Conservation (phyloP, 2,888 invertebrate genomes). For the Eupsilia transversa region DNA sequence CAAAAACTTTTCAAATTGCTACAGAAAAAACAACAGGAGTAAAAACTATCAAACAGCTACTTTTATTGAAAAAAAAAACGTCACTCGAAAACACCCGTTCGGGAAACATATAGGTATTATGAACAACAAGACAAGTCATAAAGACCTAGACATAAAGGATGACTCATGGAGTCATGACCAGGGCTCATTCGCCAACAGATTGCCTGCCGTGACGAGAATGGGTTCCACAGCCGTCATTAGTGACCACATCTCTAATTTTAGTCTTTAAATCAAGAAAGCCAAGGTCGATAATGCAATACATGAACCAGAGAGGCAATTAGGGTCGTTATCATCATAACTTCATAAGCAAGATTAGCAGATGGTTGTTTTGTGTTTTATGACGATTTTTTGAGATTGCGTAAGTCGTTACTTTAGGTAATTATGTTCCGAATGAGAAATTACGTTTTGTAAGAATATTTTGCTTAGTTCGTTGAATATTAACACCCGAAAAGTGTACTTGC, state of each 20-base stretch:
- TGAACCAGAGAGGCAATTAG: slow-evolving; percentile 59
- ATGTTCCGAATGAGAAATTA: slow-evolving; percentile 43
- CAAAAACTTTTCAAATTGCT: not conserved
- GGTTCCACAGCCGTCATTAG: slow-evolving; percentile 67
- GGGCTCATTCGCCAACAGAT: slow-evolving; percentile 51
- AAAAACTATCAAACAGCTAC: not conserved
- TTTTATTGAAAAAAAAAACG: not conserved
- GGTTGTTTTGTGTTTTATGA: slow-evolving; percentile 50
- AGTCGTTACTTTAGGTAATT: slow-evolving; percentile 36
- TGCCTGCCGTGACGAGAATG: slow-evolving; percentile 67
- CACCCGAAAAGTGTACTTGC: slow-evolving; percentile 8
- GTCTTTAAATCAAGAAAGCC: slow-evolving; percentile 33
- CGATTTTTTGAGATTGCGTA: slow-evolving; percentile 51
- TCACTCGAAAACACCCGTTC: not conserved
- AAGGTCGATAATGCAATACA: slow-evolving; percentile 54
- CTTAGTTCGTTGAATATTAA: slow-evolving; percentile 13
- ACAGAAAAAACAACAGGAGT: not conserved
- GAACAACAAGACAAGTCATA: slow-evolving; percentile 16
- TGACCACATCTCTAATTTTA: slow-evolving; percentile 54
- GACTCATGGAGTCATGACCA: slow-evolving; percentile 69
- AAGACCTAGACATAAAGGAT: slow-evolving; percentile 57
- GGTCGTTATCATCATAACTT: slow-evolving; percentile 65
- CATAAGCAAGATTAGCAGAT: slow-evolving; percentile 61
- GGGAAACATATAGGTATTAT: slow-evolving; percentile 18
- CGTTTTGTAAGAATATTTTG: slow-evolving; percentile 38